Evolutionary conservation across 1,140 invertebrate genomes (phyloP).

Genomic region (Adoxophyes honmai): DNA sequence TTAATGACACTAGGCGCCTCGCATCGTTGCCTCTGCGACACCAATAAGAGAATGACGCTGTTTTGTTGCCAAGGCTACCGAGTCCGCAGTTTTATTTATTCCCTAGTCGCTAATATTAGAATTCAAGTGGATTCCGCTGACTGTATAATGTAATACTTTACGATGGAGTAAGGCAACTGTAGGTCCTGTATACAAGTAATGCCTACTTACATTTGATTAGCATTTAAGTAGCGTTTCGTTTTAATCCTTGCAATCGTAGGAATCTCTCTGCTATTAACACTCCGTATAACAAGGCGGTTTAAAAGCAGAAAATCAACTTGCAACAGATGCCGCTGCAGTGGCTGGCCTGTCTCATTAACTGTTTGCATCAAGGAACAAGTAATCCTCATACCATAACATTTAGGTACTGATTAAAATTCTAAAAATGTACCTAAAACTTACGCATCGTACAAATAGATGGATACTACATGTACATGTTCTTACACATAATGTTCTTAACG

Average conservation of each 20-base stretch:
- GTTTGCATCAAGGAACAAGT: background rate
- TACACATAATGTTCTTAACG: too few relatives aligned
- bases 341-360: background rate
- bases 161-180: too few relatives aligned
- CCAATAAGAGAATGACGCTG: slow-evolving; percentile 13
- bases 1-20: slow-evolving; percentile 5
- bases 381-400: too few relatives aligned
- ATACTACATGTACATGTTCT: too few relatives aligned
- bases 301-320: slow-evolving; percentile 3
- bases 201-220: too few relatives aligned
- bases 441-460: too few relatives aligned
- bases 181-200: too few relatives aligned
- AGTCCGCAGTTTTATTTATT: slow-evolving; percentile 8
- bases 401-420: too few relatives aligned
- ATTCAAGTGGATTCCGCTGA: slow-evolving; percentile 5
- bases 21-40: slow-evolving; percentile 12
- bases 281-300: slow-evolving; percentile 23
- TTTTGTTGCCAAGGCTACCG: slow-evolving; percentile 7
- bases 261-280: slow-evolving; percentile 23
- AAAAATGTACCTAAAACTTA: too few relatives aligned
- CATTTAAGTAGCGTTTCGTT: too few relatives aligned
- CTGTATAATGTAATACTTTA: too few relatives aligned
- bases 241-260: too few relatives aligned
- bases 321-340: background rate
- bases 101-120: background rate